Base-by-base conservation (phyloP, 2,888 invertebrate genomes). In the Boloria euphrosyne region DNA sequence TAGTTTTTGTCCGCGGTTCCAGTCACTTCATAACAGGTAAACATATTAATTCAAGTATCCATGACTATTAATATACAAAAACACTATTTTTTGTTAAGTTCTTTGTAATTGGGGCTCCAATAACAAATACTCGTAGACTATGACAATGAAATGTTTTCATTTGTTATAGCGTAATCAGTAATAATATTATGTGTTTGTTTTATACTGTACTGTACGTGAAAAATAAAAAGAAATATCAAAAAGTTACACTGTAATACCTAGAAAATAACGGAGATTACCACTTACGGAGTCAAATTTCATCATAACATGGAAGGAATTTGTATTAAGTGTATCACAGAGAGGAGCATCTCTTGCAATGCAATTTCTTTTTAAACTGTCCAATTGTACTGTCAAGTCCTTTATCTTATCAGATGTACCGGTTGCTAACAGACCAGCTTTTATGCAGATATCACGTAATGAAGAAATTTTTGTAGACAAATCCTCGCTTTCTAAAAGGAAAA, bases 251-350 rank as follows among this genome's bases (percentile, higher is more conserved):
- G 10, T 22, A 46, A 22, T 44, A 65, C 68, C 75, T 78, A 95
- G 95, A 89, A 38, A 38, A 38, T 38, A 38, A 38, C 31, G 31
- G 31, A 38, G 10, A 38, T 38, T 38, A 38, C 31, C 31, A 38
- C 31, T 38, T 38, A 38, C 31, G 31, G 93, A 90, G 74, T 95
- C 94, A 73, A 94, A 92, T 57, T 93, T 92, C 76, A 95, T 92
- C 66, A 93, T 91, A 66, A 95, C 89, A 71, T 95, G 95, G 73
- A 96, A 92, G 50, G 95, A 95, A 70, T 95, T 91, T 62, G 95
- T 94, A 79, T 96, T 95, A 72, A 97, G 89, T 14, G 96, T 96
- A 73, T 96, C 96, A 82, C 96, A 97, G 0, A 97, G 93, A 52
- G 95, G 93, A 38, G 95, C 93, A 85, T 96, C 96, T 76, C 95